Conservation (phyloP, 2,113 vertebrate genomes). For the Uria aalge region DNA sequence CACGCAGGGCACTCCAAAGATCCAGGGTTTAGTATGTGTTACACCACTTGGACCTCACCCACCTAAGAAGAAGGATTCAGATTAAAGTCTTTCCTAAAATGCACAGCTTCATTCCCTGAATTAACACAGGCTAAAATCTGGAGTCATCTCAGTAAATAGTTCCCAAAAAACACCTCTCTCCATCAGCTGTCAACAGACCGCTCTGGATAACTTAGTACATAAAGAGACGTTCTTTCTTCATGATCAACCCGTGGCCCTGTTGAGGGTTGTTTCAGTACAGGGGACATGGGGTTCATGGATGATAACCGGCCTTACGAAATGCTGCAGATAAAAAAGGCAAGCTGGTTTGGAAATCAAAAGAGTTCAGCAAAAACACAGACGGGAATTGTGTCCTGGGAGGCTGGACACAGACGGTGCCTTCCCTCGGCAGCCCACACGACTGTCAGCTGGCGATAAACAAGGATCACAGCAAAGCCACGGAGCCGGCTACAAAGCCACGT, state of each 20-base stretch:
- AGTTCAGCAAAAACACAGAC: neutral
- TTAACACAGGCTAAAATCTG: neutral
- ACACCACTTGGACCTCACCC: neutral
- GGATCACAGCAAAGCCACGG: neutral
- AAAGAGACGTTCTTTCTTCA: neutral
- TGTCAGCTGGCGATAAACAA: neutral
- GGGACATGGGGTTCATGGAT: fast-evolving
- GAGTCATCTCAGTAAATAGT: neutral
- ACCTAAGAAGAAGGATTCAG: neutral
- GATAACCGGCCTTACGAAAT: neutral
- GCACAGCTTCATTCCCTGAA: neutral
- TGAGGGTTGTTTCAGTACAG: neutral
- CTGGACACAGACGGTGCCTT: neutral
- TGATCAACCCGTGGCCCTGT: neutral
- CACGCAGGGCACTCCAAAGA: fast-evolving
- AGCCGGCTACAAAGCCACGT: neutral
- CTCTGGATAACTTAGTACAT: fast-evolving
- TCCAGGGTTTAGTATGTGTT: neutral
- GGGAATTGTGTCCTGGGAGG: neutral
- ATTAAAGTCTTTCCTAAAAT: neutral
- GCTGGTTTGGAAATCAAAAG: neutral
- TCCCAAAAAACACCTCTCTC: neutral
- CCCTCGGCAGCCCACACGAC: fast-evolving
- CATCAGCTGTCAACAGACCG: fast-evolving
- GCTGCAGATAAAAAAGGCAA: neutral